Base-by-base conservation (phyloP, 2,797 vertebrate genomes). In the Clarias pachynema region DNA sequence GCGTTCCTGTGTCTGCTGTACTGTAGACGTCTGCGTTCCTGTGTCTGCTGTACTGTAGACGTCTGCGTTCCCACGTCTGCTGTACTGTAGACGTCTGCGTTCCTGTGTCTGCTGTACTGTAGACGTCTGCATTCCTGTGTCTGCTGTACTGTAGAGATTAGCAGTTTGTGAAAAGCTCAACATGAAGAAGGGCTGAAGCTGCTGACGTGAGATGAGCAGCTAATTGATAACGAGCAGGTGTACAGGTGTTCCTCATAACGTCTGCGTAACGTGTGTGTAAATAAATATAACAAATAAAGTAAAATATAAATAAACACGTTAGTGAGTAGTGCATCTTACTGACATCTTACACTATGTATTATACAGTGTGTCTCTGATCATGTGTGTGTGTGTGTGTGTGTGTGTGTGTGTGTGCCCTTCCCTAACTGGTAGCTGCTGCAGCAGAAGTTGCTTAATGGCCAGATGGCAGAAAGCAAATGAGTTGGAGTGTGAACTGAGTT, bases 381-480 rank as follows among this genome's bases (percentile, higher is more conserved):
- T 44, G 7, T 49, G 70, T 73, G 4, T 49, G 1, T 1, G 22
- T 49, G 5, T 9, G 4, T 40, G 34, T 70, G 68, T 49, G 5
- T 9, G 29, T 73, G 70, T 79, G 79, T 78, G n/a, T 63, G 63
- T 65, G 8, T 84, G 70, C 18, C 74, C 65, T 56, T 37, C 70
- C 37, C 49, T 85, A 86, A 88, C 84, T 83, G 26, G 69, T n/a
- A 34, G 44, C 84, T 78, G 62, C 65, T 79, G 80, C 74, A 57
- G 74, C 83, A 81, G 81, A 89, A 89, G 81, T 86, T 78, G 72
- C 78, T 87, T 87, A 89, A 89, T 87, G 84, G 84, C 88, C 88
- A 89, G 88, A 89, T 89, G 89, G 89, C 78, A 79, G 65, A 85
- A 89, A 89, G 89, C 89, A 89, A 89, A 89, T 88, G 87, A 89